Evolutionary conservation across 2,797 vertebrate species (phyloP).

Genomic region (Pyrrhura leucotis): DNA sequence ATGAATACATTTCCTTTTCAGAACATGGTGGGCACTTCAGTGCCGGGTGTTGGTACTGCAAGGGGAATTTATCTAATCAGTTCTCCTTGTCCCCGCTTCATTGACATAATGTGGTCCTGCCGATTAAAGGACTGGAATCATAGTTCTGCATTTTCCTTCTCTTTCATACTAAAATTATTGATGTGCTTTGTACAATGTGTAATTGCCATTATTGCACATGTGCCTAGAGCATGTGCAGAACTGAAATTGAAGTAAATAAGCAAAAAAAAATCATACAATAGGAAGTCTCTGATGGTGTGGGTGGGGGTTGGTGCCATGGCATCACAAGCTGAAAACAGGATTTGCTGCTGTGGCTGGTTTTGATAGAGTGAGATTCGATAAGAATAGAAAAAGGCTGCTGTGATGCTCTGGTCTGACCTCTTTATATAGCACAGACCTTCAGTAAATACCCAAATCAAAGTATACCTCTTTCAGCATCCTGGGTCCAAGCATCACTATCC

Average conservation of each 20-base stretch:
- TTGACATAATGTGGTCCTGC: constrained; percentile 40
- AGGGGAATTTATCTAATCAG: constrained; percentile 44
- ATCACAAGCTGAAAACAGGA: constrained; percentile 49
- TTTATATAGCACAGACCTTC: background rate
- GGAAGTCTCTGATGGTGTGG: background rate
- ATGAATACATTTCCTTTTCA: constrained; percentile 51
- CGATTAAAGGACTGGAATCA: constrained; percentile 1
- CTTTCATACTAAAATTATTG: constrained; percentile 54
- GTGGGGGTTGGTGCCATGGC: background rate
- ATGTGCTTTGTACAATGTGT: constrained; percentile 56
- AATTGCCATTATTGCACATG: constrained; percentile 55
- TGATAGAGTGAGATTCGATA: constrained; percentile 39
- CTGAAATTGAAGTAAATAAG: constrained; percentile 61
- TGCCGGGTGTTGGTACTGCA: background rate
- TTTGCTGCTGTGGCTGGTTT: constrained; percentile 34
- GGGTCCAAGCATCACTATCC: background rate
- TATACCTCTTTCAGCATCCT: background rate
- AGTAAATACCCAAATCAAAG: background rate
- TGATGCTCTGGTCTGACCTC: background rate
- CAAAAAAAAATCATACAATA: constrained; percentile 21
- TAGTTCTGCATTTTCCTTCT: constrained; percentile 9
- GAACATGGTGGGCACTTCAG: constrained; percentile 37
- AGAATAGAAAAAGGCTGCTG: constrained; percentile 18
- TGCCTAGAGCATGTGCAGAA: constrained; percentile 38
- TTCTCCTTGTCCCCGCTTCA: background rate